These are phyloP conservation scores for Actinia tenebrosa DNA, from an alignment of 64 coral and sea anemone species.

Conservation along the genomic window DNA sequence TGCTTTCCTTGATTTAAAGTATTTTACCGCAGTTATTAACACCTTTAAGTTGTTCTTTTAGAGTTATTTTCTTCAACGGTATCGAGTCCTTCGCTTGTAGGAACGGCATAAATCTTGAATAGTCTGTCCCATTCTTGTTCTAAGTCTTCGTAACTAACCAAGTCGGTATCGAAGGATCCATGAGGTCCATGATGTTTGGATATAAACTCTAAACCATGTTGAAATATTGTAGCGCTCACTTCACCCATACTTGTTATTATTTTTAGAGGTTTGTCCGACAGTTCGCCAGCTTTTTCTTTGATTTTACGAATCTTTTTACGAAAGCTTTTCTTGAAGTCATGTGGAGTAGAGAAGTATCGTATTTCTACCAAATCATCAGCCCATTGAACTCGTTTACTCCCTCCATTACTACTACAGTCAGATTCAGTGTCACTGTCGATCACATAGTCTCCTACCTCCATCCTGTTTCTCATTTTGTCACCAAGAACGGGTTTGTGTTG, in stretches of 20 bases:
- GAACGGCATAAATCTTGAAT: conserved; percentile 47
- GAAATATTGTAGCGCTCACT: conserved; percentile 56
- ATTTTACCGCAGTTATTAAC: neutral
- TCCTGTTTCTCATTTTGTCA: neutral
- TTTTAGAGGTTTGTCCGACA: conserved; percentile 78
- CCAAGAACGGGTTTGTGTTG: neutral
- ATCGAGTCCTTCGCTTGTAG: neutral
- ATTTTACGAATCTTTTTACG: conserved; percentile 64
- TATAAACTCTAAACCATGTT: conserved; percentile 78
- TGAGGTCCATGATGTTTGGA: conserved; percentile 59
- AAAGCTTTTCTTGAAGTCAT: conserved; percentile 57
- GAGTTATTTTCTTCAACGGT: neutral
- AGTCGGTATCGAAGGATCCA: conserved; percentile 76
- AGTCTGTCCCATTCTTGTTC: conserved; percentile 84
- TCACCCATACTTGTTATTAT: conserved; percentile 87
- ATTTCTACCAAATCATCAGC: conserved; percentile 77
- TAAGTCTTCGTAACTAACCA: conserved; percentile 72
- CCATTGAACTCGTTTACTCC: conserved; percentile 72
- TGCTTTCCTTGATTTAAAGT: neutral
- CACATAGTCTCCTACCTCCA: neutral
- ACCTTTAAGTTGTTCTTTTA: neutral
- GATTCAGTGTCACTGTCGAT: conserved; percentile 1
- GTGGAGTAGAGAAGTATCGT: conserved; percentile 69
- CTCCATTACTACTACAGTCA: neutral
- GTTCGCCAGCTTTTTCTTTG: conserved; percentile 65